Conservation (phyloP, 2,797 vertebrate species). For the Peromyscus aztecus region DNA sequence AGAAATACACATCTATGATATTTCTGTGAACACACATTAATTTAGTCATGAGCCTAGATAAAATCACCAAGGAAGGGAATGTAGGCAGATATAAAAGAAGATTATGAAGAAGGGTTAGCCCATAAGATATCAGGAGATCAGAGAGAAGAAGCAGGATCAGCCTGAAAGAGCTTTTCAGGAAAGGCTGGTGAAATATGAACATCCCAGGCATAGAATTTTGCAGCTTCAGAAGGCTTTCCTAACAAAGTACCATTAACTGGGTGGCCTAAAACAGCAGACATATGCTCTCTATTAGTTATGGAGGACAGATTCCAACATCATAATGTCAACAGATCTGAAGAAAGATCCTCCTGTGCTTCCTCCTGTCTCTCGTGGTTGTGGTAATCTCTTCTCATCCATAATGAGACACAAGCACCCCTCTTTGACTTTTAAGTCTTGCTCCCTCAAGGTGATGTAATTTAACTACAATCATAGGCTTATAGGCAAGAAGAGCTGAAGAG, state of each 20-base stretch:
- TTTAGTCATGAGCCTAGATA: not conserved
- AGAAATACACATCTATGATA: not conserved
- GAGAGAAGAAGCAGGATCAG: not conserved
- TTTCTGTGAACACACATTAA: not conserved
- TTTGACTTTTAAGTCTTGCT: not conserved
- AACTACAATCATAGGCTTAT: not conserved
- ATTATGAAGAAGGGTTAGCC: not conserved
- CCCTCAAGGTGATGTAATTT: not conserved
- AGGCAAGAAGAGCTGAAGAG: not conserved
- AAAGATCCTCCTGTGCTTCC: not conserved
- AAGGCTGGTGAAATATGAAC: not conserved
- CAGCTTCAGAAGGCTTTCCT: not conserved
- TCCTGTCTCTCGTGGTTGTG: not conserved
- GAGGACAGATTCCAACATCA: not conserved
- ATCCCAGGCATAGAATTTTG: not conserved
- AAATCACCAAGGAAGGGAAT: not conserved
- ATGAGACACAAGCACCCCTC: not conserved
- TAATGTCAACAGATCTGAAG: not conserved
- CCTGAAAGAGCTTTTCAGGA: not conserved
- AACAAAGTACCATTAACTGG: not conserved
- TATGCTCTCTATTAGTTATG: not conserved
- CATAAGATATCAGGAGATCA: not conserved
- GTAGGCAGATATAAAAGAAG: not conserved
- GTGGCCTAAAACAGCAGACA: not conserved
- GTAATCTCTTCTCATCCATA: not conserved